phyloP scores from a whole-genome alignment of 92 coral and sea anemone species.

The Siderastrea siderea region DNA sequence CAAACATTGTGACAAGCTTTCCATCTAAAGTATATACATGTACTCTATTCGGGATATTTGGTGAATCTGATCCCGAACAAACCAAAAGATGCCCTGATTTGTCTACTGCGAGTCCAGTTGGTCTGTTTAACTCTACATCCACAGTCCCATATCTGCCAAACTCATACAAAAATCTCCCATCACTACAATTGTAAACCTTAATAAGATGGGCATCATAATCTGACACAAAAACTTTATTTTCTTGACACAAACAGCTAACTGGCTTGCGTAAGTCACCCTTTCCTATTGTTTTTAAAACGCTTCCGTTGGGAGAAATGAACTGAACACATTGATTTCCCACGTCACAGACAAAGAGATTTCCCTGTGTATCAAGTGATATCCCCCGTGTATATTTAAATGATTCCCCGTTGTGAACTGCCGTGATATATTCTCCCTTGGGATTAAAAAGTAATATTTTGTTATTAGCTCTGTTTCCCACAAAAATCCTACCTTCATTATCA shows the following conservation, averaged over 20 bases:
- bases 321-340: background rate
- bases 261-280: background rate
- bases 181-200: background rate
- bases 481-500: background rate
- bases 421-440: slow-evolving; percentile 10
- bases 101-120: background rate
- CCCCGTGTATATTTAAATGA: background rate
- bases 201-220: background rate
- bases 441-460: background rate
- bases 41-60: slow-evolving; percentile 22
- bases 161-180: slow-evolving; percentile 12
- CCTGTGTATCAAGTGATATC: background rate
- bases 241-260: background rate
- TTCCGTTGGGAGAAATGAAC: slow-evolving; percentile 8
- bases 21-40: slow-evolving; percentile 57
- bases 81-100: background rate
- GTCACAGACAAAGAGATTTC: slow-evolving; percentile 1
- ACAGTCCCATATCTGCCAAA: background rate
- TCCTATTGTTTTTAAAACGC: slow-evolving; percentile 8
- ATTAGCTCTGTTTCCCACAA: slow-evolving; percentile 15
- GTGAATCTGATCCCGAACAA: background rate
- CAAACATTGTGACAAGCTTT: slow-evolving; percentile 43
- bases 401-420: slow-evolving; percentile 4
- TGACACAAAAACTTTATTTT: slow-evolving; percentile 7
- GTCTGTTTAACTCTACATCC: background rate